These are phyloP conservation scores for Babyrousa celebensis DNA, from an alignment of 2,797 vertebrate species.

Conservation along the genomic window DNA sequence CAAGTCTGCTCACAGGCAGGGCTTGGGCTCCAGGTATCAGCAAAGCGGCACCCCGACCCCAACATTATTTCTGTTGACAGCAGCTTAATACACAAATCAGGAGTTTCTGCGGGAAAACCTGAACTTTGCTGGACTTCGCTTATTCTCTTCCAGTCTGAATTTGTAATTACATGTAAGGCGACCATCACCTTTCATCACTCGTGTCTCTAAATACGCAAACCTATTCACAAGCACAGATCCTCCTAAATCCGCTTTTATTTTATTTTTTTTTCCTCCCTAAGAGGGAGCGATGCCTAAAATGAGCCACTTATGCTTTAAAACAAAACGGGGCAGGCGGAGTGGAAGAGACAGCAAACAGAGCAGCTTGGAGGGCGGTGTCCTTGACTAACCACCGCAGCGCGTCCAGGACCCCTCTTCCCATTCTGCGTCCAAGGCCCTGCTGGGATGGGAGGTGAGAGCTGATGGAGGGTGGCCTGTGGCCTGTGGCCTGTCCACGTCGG, in stretches of 20 bases:
- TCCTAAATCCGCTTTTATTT: neutral
- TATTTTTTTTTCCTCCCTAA: too few relatives aligned
- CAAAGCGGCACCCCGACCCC: neutral
- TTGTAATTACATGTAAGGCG: neutral
- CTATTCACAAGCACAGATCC: neutral
- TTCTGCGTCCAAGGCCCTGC: neutral
- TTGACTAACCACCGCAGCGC: accelerated
- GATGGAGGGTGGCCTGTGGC: accelerated
- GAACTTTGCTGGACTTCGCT: neutral
- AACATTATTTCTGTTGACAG: neutral
- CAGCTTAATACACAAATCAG: constrained; percentile 42
- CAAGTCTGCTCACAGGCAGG: neutral
- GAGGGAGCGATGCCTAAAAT: neutral
- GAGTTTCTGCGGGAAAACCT: constrained; percentile 6
- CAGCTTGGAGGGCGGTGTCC: neutral
- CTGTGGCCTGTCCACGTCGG: neutral
- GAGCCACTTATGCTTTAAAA: neutral
- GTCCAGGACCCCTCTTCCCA: too few relatives aligned
- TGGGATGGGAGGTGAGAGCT: neutral
- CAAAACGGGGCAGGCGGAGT: accelerated
- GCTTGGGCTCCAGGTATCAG: neutral
- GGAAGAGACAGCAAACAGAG: neutral
- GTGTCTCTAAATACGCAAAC: neutral
- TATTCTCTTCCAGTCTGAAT: neutral
- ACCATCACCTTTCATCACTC: neutral